phyloP scores from a whole-genome alignment of 1,140 invertebrate species.

The Pseudomyrmex gracilis region DNA sequence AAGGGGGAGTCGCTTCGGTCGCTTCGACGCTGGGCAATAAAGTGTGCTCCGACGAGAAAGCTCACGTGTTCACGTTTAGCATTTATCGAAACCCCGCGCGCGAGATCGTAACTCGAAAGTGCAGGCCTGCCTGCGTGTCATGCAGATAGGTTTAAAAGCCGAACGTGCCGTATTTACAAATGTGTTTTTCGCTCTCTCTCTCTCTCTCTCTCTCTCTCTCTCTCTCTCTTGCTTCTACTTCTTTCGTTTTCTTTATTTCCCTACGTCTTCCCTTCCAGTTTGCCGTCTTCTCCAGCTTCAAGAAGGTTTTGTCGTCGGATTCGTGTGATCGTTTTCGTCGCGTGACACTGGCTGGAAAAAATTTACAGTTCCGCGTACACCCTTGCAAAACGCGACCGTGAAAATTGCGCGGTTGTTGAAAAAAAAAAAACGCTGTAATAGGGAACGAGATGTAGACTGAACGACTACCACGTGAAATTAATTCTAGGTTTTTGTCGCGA shows the following conservation, averaged over 20 bases:
- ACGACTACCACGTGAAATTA: constrained; percentile 19
- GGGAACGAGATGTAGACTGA: constrained; percentile 17
- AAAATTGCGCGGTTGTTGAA: constrained; percentile 33
- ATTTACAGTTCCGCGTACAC: constrained; percentile 9
- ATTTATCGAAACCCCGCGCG: constrained; percentile 84
- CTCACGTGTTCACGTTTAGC: constrained; percentile 85
- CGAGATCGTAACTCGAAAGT: constrained; percentile 84
- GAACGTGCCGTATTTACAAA: constrained; percentile 85
- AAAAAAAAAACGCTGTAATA: constrained; percentile 35
- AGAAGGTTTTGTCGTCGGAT: constrained; percentile 44
- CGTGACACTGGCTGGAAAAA: constrained; percentile 55
- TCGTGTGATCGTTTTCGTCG: constrained; percentile 32
- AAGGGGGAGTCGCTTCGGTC: constrained; percentile 55
- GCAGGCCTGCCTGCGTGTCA: constrained; percentile 82
- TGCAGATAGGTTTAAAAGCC: constrained; percentile 85
- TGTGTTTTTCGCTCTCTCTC: constrained; percentile 67
- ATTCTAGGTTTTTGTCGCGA: constrained; percentile 22
- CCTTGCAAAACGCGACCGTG: constrained; percentile 23
- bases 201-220: constrained; percentile 24
- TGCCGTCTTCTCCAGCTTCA: constrained; percentile 30
- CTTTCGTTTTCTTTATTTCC: background rate
- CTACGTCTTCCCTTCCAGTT: background rate
- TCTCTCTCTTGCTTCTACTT: background rate
- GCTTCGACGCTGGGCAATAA: constrained; percentile 77
- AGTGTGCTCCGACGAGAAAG: constrained; percentile 82